Evolutionary conservation across 2,888 invertebrate species (phyloP), one percentile per base, ranked within the genome.

Genomic region (Caenorhabditis imperialis): DNA sequence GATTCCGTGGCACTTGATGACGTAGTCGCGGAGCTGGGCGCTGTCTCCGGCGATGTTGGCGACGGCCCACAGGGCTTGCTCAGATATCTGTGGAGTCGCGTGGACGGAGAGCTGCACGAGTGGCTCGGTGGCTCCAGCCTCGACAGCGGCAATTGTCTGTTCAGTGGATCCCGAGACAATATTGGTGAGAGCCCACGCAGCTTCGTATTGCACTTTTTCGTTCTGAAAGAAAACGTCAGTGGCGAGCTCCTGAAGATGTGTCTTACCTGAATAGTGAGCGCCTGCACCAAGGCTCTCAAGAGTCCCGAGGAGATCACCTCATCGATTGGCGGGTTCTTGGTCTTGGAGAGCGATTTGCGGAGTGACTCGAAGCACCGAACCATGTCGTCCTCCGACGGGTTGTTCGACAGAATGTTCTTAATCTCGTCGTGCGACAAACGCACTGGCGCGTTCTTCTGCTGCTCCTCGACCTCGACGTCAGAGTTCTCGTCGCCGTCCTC

Each of bases 141-240:
- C 57, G 14, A 83, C 80, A 3, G 78, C 81, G 20, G 93, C 92
- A 81, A 92, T 91, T 0, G 98, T 99, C 89, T 99, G 96, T 0
- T 93, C 93, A 0, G 93, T 92, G 0, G 94, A 94, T 8, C 98
- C 98, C 0, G 96, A 96, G 0, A 98, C 97, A 58, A 99, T 76
- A 62, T 83, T 83, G 25, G 98, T 99, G 62, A 99, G 90, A 0
- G 96, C 96, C 98, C 98, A 99, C 0, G 96, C 93, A 0, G 96
- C 93, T 90, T 98, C 98, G 90, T 98, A 98, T 89, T 97, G 89
- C 6, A 90, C 81, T 37, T 89, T 88, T 18, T 88, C 88, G 69
- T 86, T 83, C 83, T 85, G 58, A 54, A 79, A 71, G 50, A n/a
- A n/a, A n/a, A n/a, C n/a, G n/a, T n/a, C n/a, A n/a, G n/a, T n/a